These are phyloP conservation scores for Spisula subtruncata DNA, from an alignment of 2,888 invertebrate species.

Conservation along the genomic window DNA sequence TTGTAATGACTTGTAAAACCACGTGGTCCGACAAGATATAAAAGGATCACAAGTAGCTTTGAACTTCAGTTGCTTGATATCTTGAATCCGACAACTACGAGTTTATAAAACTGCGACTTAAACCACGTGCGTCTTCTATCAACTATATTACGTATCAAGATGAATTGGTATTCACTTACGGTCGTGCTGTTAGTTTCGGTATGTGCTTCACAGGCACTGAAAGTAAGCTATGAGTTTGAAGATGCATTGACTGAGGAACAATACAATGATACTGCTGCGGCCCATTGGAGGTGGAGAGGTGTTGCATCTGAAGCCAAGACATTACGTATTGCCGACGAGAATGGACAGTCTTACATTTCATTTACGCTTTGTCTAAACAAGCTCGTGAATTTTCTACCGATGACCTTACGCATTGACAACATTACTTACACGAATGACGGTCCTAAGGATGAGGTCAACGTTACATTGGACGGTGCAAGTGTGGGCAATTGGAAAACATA, in stretches of 20 bases:
- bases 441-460: constrained; percentile 45
- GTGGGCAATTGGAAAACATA: constrained; percentile 45
- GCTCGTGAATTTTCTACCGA: background rate
- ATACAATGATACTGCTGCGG: background rate
- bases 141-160: background rate
- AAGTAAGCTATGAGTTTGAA: constrained; percentile 52
- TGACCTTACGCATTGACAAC: constrained; percentile 44
- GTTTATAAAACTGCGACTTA: background rate
- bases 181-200: background rate
- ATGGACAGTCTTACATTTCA: background rate
- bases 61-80: background rate
- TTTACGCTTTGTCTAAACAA: constrained; percentile 48
- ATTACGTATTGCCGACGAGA: constrained; percentile 47
- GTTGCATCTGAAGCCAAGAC: constrained; percentile 49
- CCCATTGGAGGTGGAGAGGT: constrained; percentile 32
- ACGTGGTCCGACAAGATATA: background rate
- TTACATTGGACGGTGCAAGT: constrained; percentile 21
- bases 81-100: background rate
- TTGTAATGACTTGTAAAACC: background rate
- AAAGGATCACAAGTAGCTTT: background rate
- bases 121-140: background rate
- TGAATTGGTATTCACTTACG: background rate
- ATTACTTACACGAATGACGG: constrained; percentile 64
- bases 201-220: background rate
- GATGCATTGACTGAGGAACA: constrained; percentile 9